Conservation (phyloP, 2,113 vertebrate species). For the Reinhardtius hippoglossoides region DNA sequence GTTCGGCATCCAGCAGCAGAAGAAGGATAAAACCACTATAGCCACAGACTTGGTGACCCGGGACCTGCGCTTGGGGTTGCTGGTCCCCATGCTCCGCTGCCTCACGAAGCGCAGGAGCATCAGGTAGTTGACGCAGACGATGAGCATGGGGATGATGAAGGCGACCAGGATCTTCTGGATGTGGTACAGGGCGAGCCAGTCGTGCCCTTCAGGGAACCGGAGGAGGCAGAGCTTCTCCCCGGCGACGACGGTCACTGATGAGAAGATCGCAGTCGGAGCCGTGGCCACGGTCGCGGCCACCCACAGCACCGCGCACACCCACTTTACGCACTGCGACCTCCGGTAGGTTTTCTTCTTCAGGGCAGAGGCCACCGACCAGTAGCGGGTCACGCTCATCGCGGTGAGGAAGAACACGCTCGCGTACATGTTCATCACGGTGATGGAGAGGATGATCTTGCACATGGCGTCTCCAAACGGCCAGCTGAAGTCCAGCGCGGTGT, state of each 20-base stretch:
- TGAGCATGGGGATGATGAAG: conserved; percentile 80
- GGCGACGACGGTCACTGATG: conserved; percentile 72
- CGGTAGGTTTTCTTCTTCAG: conserved; percentile 62
- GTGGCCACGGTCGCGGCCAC: conserved; percentile 75
- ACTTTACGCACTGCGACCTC: conserved; percentile 66
- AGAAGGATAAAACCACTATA: conserved; percentile 77
- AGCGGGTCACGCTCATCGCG: conserved; percentile 83
- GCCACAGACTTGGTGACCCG: conserved; percentile 79
- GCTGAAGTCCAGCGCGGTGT: conserved; percentile 84
- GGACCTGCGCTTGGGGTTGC: conserved; percentile 68
- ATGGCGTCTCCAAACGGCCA: conserved; percentile 84
- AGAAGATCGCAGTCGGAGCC: conserved; percentile 79
- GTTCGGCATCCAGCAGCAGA: conserved; percentile 83
- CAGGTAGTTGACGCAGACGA: conserved; percentile 78
- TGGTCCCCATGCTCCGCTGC: conserved; percentile 71
- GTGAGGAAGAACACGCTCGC: conserved; percentile 85
- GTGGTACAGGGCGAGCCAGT: conserved; percentile 82
- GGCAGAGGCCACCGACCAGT: conserved; percentile 76
- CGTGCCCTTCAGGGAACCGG: conserved; percentile 77
- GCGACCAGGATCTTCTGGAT: conserved; percentile 81
- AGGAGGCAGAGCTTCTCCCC: conserved; percentile 82
- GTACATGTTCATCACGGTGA: conserved; percentile 85
- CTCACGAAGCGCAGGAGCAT: conserved; percentile 80
- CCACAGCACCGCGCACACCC: conserved; percentile 80
- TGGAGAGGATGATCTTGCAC: conserved; percentile 83